These are phyloP conservation scores for Promerops cafer DNA, from an alignment of 2,113 vertebrate species.

Conservation along the genomic window DNA sequence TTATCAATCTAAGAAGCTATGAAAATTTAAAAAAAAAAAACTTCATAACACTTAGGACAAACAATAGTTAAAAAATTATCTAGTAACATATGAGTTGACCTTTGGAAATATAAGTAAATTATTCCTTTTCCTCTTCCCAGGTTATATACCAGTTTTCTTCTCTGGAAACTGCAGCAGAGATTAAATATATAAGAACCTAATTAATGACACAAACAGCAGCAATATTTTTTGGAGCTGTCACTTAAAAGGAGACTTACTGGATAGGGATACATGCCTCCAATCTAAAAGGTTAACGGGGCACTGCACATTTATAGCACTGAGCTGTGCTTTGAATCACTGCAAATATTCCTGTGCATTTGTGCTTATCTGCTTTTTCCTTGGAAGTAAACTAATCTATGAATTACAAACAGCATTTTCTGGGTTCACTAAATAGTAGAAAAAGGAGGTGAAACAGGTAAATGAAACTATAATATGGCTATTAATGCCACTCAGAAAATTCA, in stretches of 20 bases:
- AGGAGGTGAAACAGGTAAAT: neutral
- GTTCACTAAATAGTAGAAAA: neutral
- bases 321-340: neutral
- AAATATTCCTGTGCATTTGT: neutral
- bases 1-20: neutral
- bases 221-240: neutral
- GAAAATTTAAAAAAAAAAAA: neutral
- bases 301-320: neutral
- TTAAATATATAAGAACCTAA: neutral
- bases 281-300: neutral
- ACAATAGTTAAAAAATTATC: neutral
- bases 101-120: neutral
- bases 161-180: neutral
- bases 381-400: neutral
- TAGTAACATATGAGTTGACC: neutral
- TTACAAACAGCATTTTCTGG: neutral
- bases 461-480: neutral
- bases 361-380: neutral
- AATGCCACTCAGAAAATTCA: neutral
- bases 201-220: neutral
- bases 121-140: neutral
- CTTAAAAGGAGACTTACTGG: neutral
- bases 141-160: neutral
- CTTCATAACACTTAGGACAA: neutral
- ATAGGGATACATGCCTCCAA: neutral